Evolutionary conservation across 2,113 vertebrate species (phyloP).

Genomic region (Dunckerocampus dactyliophorus): DNA sequence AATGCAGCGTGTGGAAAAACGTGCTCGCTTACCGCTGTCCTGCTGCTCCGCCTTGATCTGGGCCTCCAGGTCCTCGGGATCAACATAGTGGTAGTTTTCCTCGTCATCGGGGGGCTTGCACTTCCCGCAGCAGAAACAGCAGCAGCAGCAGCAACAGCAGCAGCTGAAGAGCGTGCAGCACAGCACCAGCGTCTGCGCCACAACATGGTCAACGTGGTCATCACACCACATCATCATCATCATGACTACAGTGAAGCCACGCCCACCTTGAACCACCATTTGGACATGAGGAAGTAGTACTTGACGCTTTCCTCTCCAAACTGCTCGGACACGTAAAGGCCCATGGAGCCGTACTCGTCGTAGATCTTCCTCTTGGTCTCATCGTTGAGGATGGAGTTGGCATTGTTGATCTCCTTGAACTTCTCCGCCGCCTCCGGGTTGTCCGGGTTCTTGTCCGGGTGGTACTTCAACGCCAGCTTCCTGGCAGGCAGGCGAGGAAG

Average conservation of each 20-base stretch:
- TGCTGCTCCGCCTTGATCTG: constrained; percentile 79
- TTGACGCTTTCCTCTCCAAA: constrained; percentile 90
- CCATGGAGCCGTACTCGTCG: constrained; percentile 88
- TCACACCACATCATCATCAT: background rate
- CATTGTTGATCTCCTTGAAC: constrained; percentile 95
- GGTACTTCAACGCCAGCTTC: constrained; percentile 86
- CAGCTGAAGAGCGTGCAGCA: constrained; percentile 80
- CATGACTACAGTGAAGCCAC: background rate
- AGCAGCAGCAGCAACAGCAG: constrained; percentile 91
- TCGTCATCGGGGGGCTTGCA: constrained; percentile 82
- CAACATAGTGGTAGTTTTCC: constrained; percentile 73
- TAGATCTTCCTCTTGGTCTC: constrained; percentile 84
- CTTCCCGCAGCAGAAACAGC: constrained; percentile 85
- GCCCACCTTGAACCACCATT: constrained; percentile 93
- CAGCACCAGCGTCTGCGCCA: constrained; percentile 72
- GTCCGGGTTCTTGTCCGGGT: constrained; percentile 94
- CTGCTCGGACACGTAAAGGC: constrained; percentile 89
- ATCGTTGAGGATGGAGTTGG: constrained; percentile 85
- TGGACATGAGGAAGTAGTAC: constrained; percentile 89
- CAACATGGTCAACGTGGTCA: background rate
- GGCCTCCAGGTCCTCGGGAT: constrained; percentile 79
- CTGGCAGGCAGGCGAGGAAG: constrained; percentile 56
- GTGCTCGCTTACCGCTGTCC: constrained; percentile 57
- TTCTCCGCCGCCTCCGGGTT: constrained; percentile 84
- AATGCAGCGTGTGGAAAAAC: no score